Evolutionary conservation across 2,113 vertebrate genomes (phyloP), one percentile per base, ranked within the genome.

Genomic region (Pterophyllum scalare): DNA sequence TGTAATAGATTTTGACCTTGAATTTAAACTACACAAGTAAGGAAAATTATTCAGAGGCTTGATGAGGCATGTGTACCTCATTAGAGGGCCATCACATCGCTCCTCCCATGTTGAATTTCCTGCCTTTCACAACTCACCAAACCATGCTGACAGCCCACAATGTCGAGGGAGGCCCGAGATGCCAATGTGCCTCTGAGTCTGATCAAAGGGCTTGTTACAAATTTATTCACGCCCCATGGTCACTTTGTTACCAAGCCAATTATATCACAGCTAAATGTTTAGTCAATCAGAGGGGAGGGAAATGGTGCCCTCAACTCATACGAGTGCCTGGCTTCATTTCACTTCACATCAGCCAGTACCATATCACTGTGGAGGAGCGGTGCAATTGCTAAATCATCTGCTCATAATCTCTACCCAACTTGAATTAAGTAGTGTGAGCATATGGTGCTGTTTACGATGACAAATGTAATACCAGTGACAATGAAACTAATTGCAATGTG

Each of bases 181-280:
- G 81, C 83, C 90, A 85, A 3, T 13, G 31, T 17, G 74, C 77
- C 82, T 82, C 77, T 12, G 82, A 70, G 88, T 82, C 77, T 84
- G 86, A 88, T 94, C 92, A 90, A 89, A 93, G 87, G 80, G 67
- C 88, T 83, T 7, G 75, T 88, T 81, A 81, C 86, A 86, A 84
- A 91, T 91, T 12, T 74, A 88, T 91, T 93, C 91, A 89, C 85
- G 81, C 90, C 84, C 84, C 87, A 70, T 86, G 88, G 90, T 91
- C 89, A 92, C 90, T 92, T 87, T 94, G 87, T 91, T 90, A 91
- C 86, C 59, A 31, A 81, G 82, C 91, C 91, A 94, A 92, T 94
- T 92, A 92, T 80, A 91, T 87, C 88, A 58, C 87, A 86, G 86
- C 89, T 88, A 88, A 93, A 91, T 92, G 86, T 91, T 93, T 91